Percentiles rank a stretch among this genome's conserved stretches.
phyloP scores from a whole-genome alignment of 2,888 invertebrate species.

The Sinohyriopsis cumingii region DNA sequence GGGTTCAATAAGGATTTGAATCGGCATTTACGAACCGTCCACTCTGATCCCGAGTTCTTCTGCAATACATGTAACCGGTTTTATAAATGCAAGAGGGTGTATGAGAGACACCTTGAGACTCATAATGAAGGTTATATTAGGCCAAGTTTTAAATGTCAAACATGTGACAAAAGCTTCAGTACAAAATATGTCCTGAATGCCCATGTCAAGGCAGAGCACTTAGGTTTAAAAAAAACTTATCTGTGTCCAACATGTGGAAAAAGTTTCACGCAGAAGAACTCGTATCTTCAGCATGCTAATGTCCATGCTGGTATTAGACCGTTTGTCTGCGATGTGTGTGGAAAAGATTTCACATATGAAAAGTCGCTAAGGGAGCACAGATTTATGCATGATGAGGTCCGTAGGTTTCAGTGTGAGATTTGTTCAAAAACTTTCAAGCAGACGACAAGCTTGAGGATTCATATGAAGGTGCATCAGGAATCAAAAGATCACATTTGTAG shows the following conservation, averaged over 20 bases:
- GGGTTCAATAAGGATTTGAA: constrained; percentile 48
- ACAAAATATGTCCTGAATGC: constrained; percentile 53
- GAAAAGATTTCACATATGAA: constrained; percentile 56
- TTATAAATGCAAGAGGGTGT: constrained; percentile 48
- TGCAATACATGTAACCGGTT: constrained; percentile 59
- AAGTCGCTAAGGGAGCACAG: constrained; percentile 64
- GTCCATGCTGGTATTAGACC: constrained; percentile 59
- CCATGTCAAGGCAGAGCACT: constrained; percentile 56
- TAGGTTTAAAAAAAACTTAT: constrained; percentile 52
- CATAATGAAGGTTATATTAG: constrained; percentile 54
- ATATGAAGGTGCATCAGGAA: constrained; percentile 70
- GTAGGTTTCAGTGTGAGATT: constrained; percentile 67
- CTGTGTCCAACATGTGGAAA: constrained; percentile 62
- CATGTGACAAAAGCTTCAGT: constrained; percentile 54
- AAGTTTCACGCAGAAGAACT: constrained; percentile 57
- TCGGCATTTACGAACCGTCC: constrained; percentile 46
- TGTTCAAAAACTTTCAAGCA: constrained; percentile 70
- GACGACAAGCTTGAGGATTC: constrained; percentile 70
- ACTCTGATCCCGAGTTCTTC: constrained; percentile 36
- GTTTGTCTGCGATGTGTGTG: constrained; percentile 60
- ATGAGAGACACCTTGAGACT: constrained; percentile 47
- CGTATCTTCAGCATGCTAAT: constrained; percentile 59
- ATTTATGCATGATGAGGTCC: constrained; percentile 66
- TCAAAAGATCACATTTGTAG: constrained; percentile 69
- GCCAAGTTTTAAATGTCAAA: constrained; percentile 49